Evolutionary conservation across 2,797 vertebrate genomes (phyloP).

Genomic region (Lemur catta): DNA sequence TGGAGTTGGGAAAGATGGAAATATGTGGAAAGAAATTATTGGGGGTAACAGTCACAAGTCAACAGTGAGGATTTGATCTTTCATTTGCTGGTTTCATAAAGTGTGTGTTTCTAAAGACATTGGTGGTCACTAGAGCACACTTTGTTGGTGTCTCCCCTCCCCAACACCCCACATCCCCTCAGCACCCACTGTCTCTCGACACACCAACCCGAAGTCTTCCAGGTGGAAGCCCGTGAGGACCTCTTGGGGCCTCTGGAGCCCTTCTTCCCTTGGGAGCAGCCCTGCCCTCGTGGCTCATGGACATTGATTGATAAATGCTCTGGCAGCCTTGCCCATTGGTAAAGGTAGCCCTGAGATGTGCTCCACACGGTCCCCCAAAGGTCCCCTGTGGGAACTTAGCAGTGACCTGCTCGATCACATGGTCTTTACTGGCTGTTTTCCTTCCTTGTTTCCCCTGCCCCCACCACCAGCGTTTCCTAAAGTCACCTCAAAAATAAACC

Average conservation of each 20-base stretch:
- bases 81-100: background rate
- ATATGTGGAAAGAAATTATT: background rate
- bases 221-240: background rate
- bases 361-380: accelerated
- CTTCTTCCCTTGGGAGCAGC: background rate
- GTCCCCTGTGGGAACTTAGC: background rate
- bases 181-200: background rate
- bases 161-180: accelerated
- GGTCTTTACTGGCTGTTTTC: background rate
- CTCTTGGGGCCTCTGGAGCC: background rate
- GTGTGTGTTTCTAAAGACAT: background rate
- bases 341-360: background rate
- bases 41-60: background rate
- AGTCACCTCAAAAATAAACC: background rate
- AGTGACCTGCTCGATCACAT: accelerated
- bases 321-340: background rate
- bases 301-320: background rate
- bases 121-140: background rate
- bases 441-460: background rate
- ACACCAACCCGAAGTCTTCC: background rate
- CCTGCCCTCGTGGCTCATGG: background rate
- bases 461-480: background rate
- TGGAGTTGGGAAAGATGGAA: background rate
- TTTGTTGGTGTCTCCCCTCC: background rate
- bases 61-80: background rate